These are phyloP conservation scores for Ganaspis sp. DNA, from an alignment of 1,140 invertebrate species.

Conservation along the genomic window DNA sequence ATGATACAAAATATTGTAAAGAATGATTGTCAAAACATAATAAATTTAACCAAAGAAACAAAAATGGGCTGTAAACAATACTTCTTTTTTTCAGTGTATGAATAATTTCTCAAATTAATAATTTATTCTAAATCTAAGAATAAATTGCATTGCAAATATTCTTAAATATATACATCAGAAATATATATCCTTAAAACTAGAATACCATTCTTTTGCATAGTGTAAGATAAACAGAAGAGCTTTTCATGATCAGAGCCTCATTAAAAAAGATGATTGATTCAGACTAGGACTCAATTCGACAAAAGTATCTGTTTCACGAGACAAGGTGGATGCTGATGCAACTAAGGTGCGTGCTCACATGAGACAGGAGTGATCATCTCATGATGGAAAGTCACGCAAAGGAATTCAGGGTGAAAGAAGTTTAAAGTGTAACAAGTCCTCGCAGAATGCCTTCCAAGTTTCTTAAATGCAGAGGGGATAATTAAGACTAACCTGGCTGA, in stretches of 20 bases:
- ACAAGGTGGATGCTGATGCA: constrained; percentile 21
- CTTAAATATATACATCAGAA: no score
- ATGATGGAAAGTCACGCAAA: constrained; percentile 7
- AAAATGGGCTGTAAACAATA: no score
- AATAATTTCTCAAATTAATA: no score
- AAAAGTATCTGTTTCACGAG: background rate
- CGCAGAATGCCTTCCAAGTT: background rate
- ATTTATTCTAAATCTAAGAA: no score
- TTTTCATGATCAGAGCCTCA: background rate
- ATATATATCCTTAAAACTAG: no score
- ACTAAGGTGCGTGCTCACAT: background rate
- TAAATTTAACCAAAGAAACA: no score
- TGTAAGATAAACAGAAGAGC: no score
- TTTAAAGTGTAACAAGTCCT: constrained; percentile 12
- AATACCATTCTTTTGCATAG: no score
- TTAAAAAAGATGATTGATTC: background rate
- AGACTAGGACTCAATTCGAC: background rate
- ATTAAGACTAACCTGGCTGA: constrained; percentile 8
- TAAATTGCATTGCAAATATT: no score
- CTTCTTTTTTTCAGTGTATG: no score
- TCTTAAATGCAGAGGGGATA: background rate
- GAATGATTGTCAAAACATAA: no score
- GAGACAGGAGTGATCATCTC: constrained; percentile 8
- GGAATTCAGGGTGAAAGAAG: constrained; percentile 19
- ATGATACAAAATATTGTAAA: no score